These are phyloP conservation scores for Copsychus sechellarum DNA, from an alignment of 2,113 vertebrate species.

Conservation along the genomic window DNA sequence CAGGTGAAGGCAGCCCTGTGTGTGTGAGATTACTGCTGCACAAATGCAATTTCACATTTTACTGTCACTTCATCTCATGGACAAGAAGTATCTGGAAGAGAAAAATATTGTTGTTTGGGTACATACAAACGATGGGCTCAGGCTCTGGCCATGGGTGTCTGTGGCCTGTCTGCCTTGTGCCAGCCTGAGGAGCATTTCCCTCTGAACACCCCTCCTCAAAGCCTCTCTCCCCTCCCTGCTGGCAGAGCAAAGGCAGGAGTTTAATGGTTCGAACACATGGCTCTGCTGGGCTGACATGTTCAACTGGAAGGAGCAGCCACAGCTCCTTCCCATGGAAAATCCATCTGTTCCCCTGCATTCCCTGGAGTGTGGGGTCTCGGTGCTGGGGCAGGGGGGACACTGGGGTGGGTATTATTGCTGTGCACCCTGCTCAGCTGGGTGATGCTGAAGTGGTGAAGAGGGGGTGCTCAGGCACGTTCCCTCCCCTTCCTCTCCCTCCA, in stretches of 20 bases:
- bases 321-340: conserved; percentile 62
- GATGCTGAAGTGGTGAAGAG: not conserved
- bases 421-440: not conserved
- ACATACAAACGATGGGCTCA: not conserved
- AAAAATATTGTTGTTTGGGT: not conserved
- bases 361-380: not conserved
- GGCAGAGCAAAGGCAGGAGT: not conserved
- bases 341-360: conserved; percentile 59
- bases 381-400: not conserved
- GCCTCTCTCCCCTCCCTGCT: not conserved
- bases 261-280: conserved; percentile 34
- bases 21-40: not conserved
- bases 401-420: not conserved
- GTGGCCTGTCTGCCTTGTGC: not conserved
- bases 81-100: not conserved
- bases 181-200: not conserved
- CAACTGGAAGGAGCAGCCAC: conserved; percentile 34
- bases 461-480: not conserved
- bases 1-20: not conserved
- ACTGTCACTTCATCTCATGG: not conserved
- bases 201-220: not conserved
- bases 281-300: not conserved
- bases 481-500: not conserved
- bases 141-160: not conserved
- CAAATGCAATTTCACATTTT: not conserved